Evolutionary conservation across 23 tunicate genomes (phyloP).

Genomic region (Phallusia fumigata): DNA sequence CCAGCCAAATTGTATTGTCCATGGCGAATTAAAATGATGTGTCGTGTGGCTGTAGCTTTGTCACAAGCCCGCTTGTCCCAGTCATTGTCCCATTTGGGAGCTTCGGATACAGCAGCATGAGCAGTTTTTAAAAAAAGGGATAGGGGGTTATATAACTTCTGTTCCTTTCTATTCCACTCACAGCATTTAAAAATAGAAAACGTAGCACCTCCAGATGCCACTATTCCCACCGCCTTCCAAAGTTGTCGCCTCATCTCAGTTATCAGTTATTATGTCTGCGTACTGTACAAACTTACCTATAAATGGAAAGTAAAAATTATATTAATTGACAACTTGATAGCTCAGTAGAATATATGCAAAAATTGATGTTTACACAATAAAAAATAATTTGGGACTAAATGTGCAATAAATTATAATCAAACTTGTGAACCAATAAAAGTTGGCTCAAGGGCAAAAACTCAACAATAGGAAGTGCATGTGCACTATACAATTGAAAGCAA

Average conservation of each 20-base stretch:
- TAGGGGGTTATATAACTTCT: not conserved
- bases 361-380: too few relatives aligned
- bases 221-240: not conserved
- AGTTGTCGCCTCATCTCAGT: not conserved
- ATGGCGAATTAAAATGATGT: slow-evolving; percentile 80
- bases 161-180: not conserved
- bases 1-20: slow-evolving; percentile 78
- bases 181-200: not conserved
- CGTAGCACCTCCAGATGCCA: not conserved
- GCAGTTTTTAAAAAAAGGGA: not conserved
- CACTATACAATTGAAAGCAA: too few relatives aligned
- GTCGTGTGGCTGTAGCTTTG: slow-evolving; percentile 66
- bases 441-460: too few relatives aligned
- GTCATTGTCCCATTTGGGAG: slow-evolving; percentile 61
- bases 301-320: too few relatives aligned
- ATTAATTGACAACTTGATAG: too few relatives aligned
- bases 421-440: too few relatives aligned
- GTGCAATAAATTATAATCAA: too few relatives aligned
- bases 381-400: too few relatives aligned
- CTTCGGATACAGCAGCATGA: slow-evolving; percentile 11
- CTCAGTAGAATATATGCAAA: too few relatives aligned
- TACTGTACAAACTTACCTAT: too few relatives aligned
- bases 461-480: too few relatives aligned
- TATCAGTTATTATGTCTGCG: too few relatives aligned
- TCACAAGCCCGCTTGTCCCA: slow-evolving; percentile 74